phyloP scores from a whole-genome alignment of 1,140 invertebrate species.

The Lutraria rhynchaena region DNA sequence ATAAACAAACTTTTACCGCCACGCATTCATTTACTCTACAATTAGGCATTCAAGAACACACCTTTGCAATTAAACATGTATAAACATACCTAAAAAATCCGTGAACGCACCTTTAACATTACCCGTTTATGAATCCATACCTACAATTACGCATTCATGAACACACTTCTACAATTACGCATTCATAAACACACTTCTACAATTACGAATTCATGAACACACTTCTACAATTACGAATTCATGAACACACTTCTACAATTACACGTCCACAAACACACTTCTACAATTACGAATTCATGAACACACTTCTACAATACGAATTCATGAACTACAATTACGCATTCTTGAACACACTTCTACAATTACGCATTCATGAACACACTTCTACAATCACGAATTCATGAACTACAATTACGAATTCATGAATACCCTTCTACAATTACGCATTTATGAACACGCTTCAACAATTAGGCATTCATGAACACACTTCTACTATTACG shows the following conservation, averaged over 20 bases:
- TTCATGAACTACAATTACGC: background rate
- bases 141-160: background rate
- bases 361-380: slow-evolving; percentile 27
- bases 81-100: no score
- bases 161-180: background rate
- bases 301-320: background rate
- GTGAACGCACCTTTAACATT: no score
- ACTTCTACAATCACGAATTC: slow-evolving; percentile 30
- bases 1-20: background rate
- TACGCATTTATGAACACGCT: slow-evolving; percentile 44
- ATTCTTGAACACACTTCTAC: slow-evolving; percentile 3
- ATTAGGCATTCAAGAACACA: background rate
- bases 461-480: slow-evolving; percentile 38
- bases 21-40: background rate
- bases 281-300: background rate
- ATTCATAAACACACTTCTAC: background rate
- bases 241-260: background rate
- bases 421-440: slow-evolving; percentile 5
- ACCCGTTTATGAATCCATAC: no score
- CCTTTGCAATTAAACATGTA: background rate
- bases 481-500: no score
- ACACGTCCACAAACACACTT: background rate
- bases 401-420: slow-evolving; percentile 42
- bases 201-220: background rate
- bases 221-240: background rate